phyloP scores from a whole-genome alignment of 2,888 invertebrate species.

The Anoncus sp. region DNA sequence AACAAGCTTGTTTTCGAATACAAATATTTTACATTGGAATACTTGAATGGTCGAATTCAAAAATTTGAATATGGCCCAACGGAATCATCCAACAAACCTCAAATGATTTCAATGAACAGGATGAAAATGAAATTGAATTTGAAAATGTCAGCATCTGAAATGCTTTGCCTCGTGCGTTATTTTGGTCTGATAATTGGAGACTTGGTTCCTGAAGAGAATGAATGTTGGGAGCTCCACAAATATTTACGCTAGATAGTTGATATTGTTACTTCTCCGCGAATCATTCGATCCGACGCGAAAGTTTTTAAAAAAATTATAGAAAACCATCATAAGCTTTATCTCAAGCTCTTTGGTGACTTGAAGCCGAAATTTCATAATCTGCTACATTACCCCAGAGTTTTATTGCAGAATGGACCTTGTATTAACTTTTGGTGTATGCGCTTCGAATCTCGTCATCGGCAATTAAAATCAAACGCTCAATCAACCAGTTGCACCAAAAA shows the following conservation, averaged over 20 bases:
- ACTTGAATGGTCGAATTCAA: slow-evolving; percentile 8
- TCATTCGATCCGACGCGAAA: slow-evolving; percentile 40
- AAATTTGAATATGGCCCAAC: slow-evolving; percentile 5
- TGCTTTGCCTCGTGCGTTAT: slow-evolving; percentile 54
- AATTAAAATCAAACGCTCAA: slow-evolving; percentile 48
- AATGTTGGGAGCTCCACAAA: slow-evolving; percentile 54
- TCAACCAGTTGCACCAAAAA: slow-evolving; percentile 46
- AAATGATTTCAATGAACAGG: neutral
- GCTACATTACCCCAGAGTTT: slow-evolving; percentile 50
- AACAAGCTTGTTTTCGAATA: no score
- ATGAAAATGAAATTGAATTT: slow-evolving; percentile 2
- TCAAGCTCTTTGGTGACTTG: slow-evolving; percentile 44
- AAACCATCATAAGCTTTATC: slow-evolving; percentile 33
- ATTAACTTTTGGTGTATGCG: slow-evolving; percentile 60
- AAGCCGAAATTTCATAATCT: slow-evolving; percentile 59
- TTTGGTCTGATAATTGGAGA: slow-evolving; percentile 59
- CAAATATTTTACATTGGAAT: slow-evolving; percentile 21
- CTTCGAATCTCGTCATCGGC: slow-evolving; percentile 53
- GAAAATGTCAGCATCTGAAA: slow-evolving; percentile 61
- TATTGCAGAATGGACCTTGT: slow-evolving; percentile 49
- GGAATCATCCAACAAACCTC: slow-evolving; percentile 16
- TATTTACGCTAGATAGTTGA: slow-evolving; percentile 55
- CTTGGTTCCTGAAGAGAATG: slow-evolving; percentile 49
- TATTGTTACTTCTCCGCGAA: slow-evolving; percentile 47
- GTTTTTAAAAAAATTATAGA: slow-evolving; percentile 34